A percentile compares a stretch with the other conserved stretches of the same genome.
Evolutionary conservation across 2,797 vertebrate genomes (phyloP).

Genomic region (Gymnocypris eckloni): DNA sequence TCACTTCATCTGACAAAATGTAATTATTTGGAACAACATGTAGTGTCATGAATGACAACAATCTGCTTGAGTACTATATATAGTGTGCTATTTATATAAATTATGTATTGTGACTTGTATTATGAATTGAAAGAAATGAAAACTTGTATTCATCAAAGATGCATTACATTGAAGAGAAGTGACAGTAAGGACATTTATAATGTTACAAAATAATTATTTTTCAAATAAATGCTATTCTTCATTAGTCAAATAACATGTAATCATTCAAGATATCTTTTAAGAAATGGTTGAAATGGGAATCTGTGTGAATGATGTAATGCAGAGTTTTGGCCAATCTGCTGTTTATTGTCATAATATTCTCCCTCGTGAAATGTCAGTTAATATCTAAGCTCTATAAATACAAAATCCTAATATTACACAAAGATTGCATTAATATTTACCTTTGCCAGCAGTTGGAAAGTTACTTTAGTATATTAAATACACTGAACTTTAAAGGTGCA

Average conservation of each 20-base stretch:
- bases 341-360: constrained; percentile 25
- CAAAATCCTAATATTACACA: constrained; percentile 17
- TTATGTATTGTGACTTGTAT: not conserved
- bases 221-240: not conserved
- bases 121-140: not conserved
- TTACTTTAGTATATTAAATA: constrained; percentile 16
- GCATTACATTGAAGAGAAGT: not conserved
- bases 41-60: not conserved
- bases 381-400: constrained; percentile 46
- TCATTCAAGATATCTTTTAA: not conserved
- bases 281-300: not conserved
- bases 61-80: not conserved
- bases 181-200: not conserved
- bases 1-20: not conserved
- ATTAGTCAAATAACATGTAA: not conserved
- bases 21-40: not conserved
- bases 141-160: not conserved
- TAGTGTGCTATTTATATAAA: not conserved
- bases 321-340: not conserved
- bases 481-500: constrained; percentile 18
- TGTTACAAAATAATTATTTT: not conserved
- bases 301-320: not conserved
- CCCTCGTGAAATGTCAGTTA: constrained; percentile 36
- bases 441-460: constrained; percentile 14
- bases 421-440: constrained; percentile 19